Conservation (phyloP, 2,888 invertebrate species). For the Andricus quercusramuli region DNA sequence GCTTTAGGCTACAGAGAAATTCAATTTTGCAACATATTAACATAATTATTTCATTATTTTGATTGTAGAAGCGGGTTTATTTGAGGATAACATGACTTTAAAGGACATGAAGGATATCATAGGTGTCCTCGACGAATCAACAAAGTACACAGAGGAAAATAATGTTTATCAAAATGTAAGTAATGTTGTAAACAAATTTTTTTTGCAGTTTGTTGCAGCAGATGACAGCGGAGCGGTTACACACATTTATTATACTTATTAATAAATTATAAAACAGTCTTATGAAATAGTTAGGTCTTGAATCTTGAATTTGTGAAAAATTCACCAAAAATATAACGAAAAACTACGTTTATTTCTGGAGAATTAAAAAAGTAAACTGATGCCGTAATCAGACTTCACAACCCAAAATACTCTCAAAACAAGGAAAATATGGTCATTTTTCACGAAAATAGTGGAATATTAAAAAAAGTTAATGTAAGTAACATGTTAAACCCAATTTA, state of each 20-base stretch:
- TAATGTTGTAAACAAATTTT: slow-evolving; percentile 36
- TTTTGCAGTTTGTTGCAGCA: too few species aligned
- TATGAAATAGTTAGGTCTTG: too few species aligned
- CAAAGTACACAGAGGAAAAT: slow-evolving; percentile 28
- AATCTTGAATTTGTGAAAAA: too few species aligned
- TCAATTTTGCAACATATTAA: not conserved
- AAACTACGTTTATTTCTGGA: too few species aligned
- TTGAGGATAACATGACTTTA: slow-evolving; percentile 57
- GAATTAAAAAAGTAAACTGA: too few species aligned
- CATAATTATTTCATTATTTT: not conserved
- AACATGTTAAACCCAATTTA: too few species aligned
- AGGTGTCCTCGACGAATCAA: slow-evolving; percentile 58
- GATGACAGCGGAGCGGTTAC: not conserved
- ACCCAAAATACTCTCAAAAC: too few species aligned
- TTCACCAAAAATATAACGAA: too few species aligned
- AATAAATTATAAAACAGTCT: not conserved
- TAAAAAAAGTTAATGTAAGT: too few species aligned
- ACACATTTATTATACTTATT: not conserved
- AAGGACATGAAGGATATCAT: slow-evolving; percentile 61
- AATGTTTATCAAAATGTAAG: slow-evolving; percentile 46
- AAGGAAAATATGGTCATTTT: too few species aligned
- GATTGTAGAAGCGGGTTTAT: slow-evolving; percentile 53
- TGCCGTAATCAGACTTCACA: too few species aligned
- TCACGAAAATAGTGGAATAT: too few species aligned
- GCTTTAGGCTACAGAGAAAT: not conserved